phyloP scores from a whole-genome alignment of 2,113 vertebrate genomes.

The Ivindomyrus marchei region DNA sequence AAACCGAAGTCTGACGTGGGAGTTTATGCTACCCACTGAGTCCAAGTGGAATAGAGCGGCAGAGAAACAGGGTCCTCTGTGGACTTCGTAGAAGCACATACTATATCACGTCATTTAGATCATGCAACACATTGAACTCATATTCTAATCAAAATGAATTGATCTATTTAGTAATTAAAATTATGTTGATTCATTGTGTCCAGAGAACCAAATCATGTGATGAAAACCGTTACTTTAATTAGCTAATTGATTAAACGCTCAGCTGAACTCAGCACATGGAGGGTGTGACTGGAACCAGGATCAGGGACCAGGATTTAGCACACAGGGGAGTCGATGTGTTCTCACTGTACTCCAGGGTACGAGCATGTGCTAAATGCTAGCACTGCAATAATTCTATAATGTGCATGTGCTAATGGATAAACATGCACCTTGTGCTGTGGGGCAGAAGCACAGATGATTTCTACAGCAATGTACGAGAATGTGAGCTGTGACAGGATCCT shows the following conservation, averaged over 20 bases:
- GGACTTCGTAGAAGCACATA: not conserved
- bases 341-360: not conserved
- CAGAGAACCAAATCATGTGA: not conserved
- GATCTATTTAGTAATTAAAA: not conserved
- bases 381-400: not conserved
- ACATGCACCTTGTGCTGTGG: not conserved
- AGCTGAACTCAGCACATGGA: not conserved
- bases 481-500: not conserved
- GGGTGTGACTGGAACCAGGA: not conserved
- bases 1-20: not conserved
- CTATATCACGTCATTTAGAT: not conserved
- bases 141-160: not conserved
- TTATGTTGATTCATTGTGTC: not conserved
- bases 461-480: not conserved
- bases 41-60: not conserved
- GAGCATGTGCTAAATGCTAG: not conserved
- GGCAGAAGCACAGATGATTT: not conserved
- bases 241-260: not conserved
- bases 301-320: not conserved
- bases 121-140: not conserved
- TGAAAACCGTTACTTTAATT: not conserved
- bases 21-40: not conserved
- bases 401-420: not conserved
- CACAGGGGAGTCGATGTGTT: not conserved
- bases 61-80: not conserved